Evolutionary conservation across 2,113 vertebrate genomes (phyloP), one percentile per base, ranked within the genome.

Genomic region (Heloderma charlesbogerti): DNA sequence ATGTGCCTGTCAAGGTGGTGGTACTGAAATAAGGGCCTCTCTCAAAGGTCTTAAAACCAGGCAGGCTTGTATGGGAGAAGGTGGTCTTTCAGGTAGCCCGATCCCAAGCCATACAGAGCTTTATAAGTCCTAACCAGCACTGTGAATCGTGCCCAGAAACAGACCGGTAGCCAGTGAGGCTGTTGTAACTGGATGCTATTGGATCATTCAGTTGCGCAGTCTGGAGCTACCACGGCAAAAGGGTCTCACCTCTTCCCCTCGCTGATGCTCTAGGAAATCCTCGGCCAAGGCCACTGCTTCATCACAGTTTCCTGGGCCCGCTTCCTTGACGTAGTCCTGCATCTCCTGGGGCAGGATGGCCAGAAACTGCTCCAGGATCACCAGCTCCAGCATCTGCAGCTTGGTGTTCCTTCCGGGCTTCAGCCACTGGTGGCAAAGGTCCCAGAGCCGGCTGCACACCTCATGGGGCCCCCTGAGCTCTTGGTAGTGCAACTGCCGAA

Each of bases 311-410:
- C 43, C 34, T 10, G 87, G 77, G 0, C 31, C 77, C 43, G 29
- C 20, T n/a, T 27, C 60, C 75, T 69, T 80, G 60, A 88, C 1
- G 43, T 16, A 48, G 10, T 51, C 60, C 60, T 51, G 87, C 77
- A 88, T 88, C 63, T 80, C 63, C 77, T 9, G 22, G 10, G 87
- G 87, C 12, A 88, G 13, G 63, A 80, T 88, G 77, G 77, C 60
- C 87, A 88, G 43, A 27, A 88, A 88, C 43, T 88, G 87, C 43
- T 88, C 87, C 60, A 88, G 43, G 60, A 88, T 88, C 20, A 88
- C 87, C 77, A 88, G 43, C 40, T 88, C 87, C 87, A 88, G 43
- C 1, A 88, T 88, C 60, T 88, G 87, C 31, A 75, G 0, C 45
- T 88, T 88, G 6, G 87, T 80, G 87, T 88, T 34, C 40, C 34